Conservation (phyloP, 2,113 vertebrate species). For the Lagopus leucura region DNA sequence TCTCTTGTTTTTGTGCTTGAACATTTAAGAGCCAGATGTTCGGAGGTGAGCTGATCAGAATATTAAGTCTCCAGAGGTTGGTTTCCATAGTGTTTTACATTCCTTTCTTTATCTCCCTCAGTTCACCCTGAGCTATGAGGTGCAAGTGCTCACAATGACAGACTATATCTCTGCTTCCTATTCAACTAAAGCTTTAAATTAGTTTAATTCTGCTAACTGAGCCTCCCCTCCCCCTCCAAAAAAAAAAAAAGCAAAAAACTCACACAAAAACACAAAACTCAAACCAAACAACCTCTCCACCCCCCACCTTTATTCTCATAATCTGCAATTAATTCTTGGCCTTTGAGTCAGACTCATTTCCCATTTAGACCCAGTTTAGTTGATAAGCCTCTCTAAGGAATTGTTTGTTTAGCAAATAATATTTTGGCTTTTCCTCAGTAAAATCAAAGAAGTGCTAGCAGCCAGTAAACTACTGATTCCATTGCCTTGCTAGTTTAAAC, state of each 20-base stretch:
- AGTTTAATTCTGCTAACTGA: conserved; percentile 69
- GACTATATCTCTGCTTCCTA: conserved; percentile 74
- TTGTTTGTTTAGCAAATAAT: conserved; percentile 47
- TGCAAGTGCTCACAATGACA: conserved; percentile 81
- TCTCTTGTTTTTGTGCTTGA: conserved; percentile 91
- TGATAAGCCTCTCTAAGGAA: conserved; percentile 45
- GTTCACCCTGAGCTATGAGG: conserved; percentile 84
- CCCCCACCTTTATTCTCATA: conserved; percentile 65
- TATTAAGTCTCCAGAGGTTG: conserved; percentile 93
- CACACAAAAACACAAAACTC: not conserved
- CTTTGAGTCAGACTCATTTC: conserved; percentile 66
- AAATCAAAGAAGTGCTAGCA: not conserved
- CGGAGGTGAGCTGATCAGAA: conserved; percentile 93
- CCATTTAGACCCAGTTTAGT: conserved; percentile 54
- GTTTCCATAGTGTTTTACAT: conserved; percentile 92
- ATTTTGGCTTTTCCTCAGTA: conserved; percentile 58
- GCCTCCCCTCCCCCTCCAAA: too few species aligned
- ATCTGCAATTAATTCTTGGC: conserved; percentile 78
- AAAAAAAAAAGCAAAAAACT: not conserved
- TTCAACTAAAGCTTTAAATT: conserved; percentile 75
- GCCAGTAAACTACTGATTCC: conserved; percentile 9
- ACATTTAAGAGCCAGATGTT: conserved; percentile 92
- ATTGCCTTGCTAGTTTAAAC: conserved; percentile 28
- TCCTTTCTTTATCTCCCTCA: conserved; percentile 86
- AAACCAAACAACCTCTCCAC: not conserved